Conservation (phyloP, 2,888 invertebrate species). For the Celastrina argiolus region DNA sequence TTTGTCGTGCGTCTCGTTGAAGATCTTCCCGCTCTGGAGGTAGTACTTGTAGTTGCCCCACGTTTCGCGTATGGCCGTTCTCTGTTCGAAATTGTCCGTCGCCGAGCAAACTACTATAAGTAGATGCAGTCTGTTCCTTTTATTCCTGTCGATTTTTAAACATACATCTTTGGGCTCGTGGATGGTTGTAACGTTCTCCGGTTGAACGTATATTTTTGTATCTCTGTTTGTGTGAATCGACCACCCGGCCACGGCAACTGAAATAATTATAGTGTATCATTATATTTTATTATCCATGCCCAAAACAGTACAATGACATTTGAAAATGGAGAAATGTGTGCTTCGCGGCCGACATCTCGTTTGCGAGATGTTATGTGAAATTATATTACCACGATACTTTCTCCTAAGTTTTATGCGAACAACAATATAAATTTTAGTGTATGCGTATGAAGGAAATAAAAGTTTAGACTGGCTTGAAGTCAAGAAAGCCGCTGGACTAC, state of each 20-base stretch:
- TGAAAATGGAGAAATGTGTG: background rate
- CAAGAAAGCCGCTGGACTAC: background rate
- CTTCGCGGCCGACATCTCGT: background rate
- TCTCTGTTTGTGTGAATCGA: conserved; percentile 85
- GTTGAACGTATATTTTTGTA: conserved; percentile 83
- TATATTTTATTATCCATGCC: background rate
- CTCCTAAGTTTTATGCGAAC: background rate
- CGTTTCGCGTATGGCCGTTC: conserved; percentile 83
- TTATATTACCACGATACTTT: background rate
- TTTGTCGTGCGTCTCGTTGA: conserved; percentile 45
- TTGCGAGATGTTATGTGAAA: background rate
- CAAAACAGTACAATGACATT: background rate
- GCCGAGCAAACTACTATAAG: conserved; percentile 87
- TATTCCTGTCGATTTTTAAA: conserved; percentile 38
- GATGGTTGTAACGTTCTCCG: conserved; percentile 82
- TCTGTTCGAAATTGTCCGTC: conserved; percentile 81
- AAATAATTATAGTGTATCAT: conserved; percentile 36
- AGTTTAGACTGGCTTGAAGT: background rate
- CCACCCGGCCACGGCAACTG: conserved; percentile 82
- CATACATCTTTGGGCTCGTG: conserved; percentile 80
- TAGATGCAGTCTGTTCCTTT: conserved; percentile 72
- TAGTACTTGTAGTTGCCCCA: conserved; percentile 80
- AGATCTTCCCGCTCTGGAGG: conserved; percentile 46
- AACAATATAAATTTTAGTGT: too few species aligned
- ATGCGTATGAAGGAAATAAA: too few species aligned